phyloP scores from a whole-genome alignment of 2,888 invertebrate species.

The Dicranocentrus wangi region DNA sequence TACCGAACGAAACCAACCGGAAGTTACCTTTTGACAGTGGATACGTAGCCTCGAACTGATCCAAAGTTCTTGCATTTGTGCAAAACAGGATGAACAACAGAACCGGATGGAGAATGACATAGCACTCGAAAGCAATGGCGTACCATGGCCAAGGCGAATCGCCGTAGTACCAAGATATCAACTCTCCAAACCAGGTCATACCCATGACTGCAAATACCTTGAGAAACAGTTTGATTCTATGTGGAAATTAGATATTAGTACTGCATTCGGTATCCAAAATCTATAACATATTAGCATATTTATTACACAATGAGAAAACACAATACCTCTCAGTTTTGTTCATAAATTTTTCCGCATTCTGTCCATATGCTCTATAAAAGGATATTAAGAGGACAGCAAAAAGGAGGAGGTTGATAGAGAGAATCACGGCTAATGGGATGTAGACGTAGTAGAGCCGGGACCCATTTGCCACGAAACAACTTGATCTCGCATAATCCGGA shows the following conservation, averaged over 20 bases:
- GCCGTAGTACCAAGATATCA: background rate
- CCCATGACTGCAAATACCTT: background rate
- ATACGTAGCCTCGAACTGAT: background rate
- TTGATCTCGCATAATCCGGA: background rate
- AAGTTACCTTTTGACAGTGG: no score
- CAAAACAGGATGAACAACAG: background rate
- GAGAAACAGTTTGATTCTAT: background rate
- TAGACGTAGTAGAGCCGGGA: conserved; percentile 4
- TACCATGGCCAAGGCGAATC: background rate
- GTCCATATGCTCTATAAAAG: background rate
- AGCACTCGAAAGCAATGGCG: background rate
- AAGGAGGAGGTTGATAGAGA: background rate
- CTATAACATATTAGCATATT: no score
- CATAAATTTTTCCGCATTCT: background rate
- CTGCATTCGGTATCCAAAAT: no score
- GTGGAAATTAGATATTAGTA: no score
- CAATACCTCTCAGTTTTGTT: no score
- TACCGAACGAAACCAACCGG: no score
- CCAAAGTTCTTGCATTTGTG: background rate
- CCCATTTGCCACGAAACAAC: background rate
- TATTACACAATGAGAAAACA: no score
- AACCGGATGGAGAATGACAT: background rate
- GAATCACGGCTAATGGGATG: background rate
- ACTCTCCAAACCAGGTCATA: background rate
- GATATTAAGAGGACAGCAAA: background rate